phyloP scores from a whole-genome alignment of 2,888 invertebrate species.

The Eupsilia transversa region DNA sequence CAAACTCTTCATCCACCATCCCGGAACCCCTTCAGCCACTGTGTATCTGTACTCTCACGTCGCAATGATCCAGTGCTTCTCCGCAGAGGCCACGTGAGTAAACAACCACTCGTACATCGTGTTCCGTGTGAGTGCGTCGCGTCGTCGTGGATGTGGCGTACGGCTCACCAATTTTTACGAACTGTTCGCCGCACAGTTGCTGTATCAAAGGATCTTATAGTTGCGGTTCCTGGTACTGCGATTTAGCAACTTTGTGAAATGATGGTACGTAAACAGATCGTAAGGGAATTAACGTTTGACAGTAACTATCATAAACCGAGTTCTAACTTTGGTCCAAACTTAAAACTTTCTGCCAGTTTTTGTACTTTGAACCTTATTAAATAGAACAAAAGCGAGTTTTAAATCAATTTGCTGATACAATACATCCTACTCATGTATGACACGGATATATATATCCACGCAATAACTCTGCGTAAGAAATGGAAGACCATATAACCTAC shows the following conservation, averaged over 20 bases:
- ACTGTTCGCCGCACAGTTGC: not conserved
- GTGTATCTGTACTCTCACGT: not conserved
- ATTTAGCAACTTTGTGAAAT: not conserved
- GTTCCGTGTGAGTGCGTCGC: constrained; percentile 24
- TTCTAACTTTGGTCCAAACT: not conserved
- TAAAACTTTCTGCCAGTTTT: not conserved
- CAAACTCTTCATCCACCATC: not conserved
- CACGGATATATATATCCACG: constrained; percentile 23
- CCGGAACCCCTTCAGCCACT: not conserved
- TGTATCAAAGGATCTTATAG: constrained; percentile 10
- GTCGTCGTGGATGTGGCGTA: not conserved
- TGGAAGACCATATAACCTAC: constrained; percentile 3
- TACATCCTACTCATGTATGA: not conserved
- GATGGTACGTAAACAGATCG: not conserved
- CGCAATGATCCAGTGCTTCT: not conserved
- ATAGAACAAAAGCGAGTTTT: constrained; percentile 19
- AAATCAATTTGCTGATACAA: constrained; percentile 17
- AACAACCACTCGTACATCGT: constrained; percentile 14
- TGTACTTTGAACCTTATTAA: not conserved
- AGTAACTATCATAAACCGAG: too few relatives aligned
- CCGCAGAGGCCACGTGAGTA: not conserved
- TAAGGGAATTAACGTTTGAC: not conserved
- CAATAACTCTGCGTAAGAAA: constrained; percentile 27
- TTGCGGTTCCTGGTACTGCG: not conserved
- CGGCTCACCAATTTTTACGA: not conserved